Base-by-base conservation (phyloP, 2,797 vertebrate genomes). In the Falco rusticolus region DNA sequence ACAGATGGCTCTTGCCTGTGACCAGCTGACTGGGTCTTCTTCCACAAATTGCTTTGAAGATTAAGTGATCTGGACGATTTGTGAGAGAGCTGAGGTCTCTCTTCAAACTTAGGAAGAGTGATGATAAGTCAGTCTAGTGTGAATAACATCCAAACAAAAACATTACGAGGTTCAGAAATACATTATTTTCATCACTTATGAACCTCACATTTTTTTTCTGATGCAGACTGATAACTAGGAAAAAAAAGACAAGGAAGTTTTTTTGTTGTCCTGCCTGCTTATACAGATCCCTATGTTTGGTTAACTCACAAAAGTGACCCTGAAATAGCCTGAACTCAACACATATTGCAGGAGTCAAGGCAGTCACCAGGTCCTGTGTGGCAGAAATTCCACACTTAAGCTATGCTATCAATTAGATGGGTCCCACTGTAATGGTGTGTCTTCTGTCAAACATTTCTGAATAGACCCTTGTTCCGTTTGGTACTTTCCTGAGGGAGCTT, bases 321-420 rank as follows among this genome's bases (percentile, higher is more conserved):
- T 39, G 92, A 97, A 97, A 94, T 63, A 95, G 48, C 18, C 71
- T 82, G 71, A 70, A 95, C 65, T 74, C 29, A 70, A 29, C 50
- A 70, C 56, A 78, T 48, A 37, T 87, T 54, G 53, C 59, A 84
- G 90, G 86, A 97, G 91, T 86, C 41, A 53, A 94, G 48, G 66
- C 82, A 96, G 51, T 43, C 66, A 66, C 25, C 48, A 68, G 66
- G n/a, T 94, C 86, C 84, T 83, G 15, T 15, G 20, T 74, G 91
- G 75, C 76, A 93, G 92, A 97, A 97, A 98, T 97, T 93, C 96
- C 96, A 87, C 70, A 19, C 94, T 96, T 98, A 97, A 98, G 91
- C 91, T 54, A 14, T 26, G 76, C 93, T 98, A 96, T 98, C 97
- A 97, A 14, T 94, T 95, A 91, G 96, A 95, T 31, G 70, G 84